Evolutionary conservation across 23 tunicate genomes (phyloP).

Genomic region (Oikopleura dioica): DNA sequence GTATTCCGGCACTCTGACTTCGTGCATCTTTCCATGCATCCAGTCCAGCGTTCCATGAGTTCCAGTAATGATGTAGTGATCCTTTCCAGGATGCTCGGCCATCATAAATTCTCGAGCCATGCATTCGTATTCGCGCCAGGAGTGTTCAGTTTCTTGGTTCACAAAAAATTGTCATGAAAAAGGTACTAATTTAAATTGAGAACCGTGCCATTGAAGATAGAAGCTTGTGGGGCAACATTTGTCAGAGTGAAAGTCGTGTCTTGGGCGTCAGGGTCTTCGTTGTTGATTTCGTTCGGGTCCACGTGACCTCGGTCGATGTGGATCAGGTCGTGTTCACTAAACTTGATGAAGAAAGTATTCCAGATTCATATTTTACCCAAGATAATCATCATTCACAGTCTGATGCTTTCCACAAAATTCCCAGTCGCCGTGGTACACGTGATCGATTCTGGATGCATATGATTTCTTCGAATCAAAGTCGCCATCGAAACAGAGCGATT

Average conservation of each 20-base stretch:
- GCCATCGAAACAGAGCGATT: neutral
- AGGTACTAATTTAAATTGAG: neutral
- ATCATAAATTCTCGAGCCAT: conserved; percentile 29
- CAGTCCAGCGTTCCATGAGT: conserved; percentile 43
- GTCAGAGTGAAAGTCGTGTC: conserved; percentile 60
- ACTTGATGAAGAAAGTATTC: too few species aligned
- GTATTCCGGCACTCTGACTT: conserved; percentile 53
- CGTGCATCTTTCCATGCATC: conserved; percentile 24
- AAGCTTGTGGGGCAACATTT: conserved; percentile 85
- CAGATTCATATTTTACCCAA: too few species aligned
- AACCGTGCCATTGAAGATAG: conserved; percentile 24
- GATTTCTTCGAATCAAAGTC: neutral
- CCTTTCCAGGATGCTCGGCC: conserved; percentile 29
- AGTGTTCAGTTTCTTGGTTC: neutral
- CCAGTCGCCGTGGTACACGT: conserved; percentile 9
- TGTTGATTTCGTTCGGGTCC: conserved; percentile 56
- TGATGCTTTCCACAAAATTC: conserved; percentile 29
- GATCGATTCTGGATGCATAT: conserved; percentile 20
- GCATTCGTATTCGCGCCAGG: conserved; percentile 75
- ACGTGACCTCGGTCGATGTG: conserved; percentile 61
- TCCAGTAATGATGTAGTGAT: conserved; percentile 60
- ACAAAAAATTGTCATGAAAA: neutral
- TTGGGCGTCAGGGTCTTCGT: conserved; percentile 30
- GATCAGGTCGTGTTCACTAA: conserved; percentile 19
- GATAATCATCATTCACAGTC: conserved; percentile 40